A percentile compares a stretch with the other conserved stretches of the same genome.
These are phyloP conservation scores for Mesochorus sp. DNA, from an alignment of 2,888 invertebrate species.

Conservation along the genomic window DNA sequence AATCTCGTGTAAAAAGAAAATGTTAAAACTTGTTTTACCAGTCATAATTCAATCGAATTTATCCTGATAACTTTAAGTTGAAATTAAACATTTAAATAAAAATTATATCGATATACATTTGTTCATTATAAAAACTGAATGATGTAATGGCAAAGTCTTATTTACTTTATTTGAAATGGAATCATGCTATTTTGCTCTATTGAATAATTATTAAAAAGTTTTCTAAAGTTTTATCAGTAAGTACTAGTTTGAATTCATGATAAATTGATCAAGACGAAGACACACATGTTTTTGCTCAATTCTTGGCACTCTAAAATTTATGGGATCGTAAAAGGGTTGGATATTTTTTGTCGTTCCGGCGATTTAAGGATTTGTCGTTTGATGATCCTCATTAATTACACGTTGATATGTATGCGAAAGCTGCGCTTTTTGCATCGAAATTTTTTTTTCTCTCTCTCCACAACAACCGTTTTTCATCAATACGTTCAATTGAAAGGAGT, in stretches of 20 bases:
- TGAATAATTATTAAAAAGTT: too few species aligned
- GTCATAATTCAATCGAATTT: not conserved
- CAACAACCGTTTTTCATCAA: slow-evolving; percentile 20
- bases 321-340: slow-evolving; percentile 71
- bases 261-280: not conserved
- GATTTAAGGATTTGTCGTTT: slow-evolving; percentile 64
- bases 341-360: slow-evolving; percentile 67
- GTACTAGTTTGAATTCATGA: too few species aligned
- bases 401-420: slow-evolving; percentile 68
- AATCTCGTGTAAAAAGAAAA: slow-evolving; percentile 33
- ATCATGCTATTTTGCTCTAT: not conserved
- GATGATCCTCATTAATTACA: slow-evolving; percentile 74
- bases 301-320: slow-evolving; percentile 70
- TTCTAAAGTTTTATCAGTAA: too few species aligned
- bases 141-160: too few species aligned
- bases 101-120: too few species aligned
- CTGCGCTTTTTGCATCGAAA: slow-evolving; percentile 24
- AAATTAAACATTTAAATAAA: too few species aligned
- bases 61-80: too few species aligned
- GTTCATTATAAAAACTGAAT: too few species aligned
- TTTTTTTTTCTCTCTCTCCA: slow-evolving; percentile 6
- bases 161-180: too few species aligned
- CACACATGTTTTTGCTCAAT: slow-evolving; percentile 70
- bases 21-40: slow-evolving; percentile 30
- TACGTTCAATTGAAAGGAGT: slow-evolving; percentile 43